These are phyloP conservation scores for Desmodus rotundus DNA, from an alignment of 2,113 vertebrate species.

Conservation along the genomic window DNA sequence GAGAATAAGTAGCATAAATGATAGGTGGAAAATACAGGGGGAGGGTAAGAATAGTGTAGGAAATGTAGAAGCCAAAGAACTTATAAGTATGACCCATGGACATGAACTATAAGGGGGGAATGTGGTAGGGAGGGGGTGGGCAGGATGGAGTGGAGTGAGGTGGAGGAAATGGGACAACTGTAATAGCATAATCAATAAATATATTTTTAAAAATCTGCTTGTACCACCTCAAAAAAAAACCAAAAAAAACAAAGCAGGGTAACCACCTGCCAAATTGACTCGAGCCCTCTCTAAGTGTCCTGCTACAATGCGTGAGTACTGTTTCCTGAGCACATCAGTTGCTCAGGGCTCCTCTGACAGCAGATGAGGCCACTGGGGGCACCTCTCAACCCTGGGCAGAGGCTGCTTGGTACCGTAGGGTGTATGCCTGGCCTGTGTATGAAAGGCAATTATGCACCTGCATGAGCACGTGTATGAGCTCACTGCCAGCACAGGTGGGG, in stretches of 20 bases:
- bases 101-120: too few species aligned
- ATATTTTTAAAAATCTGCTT: too few species aligned
- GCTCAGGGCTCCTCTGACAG: neutral
- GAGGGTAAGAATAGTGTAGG: too few species aligned
- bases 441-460: neutral
- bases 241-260: neutral
- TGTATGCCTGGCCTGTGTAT: neutral
- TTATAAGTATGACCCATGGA: too few species aligned
- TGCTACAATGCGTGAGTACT: neutral
- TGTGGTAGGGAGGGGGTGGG: too few species aligned
- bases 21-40: too few species aligned
- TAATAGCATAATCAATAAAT: too few species aligned
- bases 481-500: rapidly evolving
- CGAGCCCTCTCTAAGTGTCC: neutral
- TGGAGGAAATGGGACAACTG: too few species aligned
- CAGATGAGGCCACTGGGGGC: neutral
- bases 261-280: neutral
- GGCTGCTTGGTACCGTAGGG: neutral
- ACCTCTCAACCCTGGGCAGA: neutral
- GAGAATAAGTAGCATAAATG: too few species aligned
- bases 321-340: neutral
- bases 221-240: too few species aligned
- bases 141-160: too few species aligned
- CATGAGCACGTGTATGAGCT: neutral
- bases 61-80: too few species aligned